Evolutionary conservation across 2,113 vertebrate species (phyloP).

Genomic region (Tringa solitaria): DNA sequence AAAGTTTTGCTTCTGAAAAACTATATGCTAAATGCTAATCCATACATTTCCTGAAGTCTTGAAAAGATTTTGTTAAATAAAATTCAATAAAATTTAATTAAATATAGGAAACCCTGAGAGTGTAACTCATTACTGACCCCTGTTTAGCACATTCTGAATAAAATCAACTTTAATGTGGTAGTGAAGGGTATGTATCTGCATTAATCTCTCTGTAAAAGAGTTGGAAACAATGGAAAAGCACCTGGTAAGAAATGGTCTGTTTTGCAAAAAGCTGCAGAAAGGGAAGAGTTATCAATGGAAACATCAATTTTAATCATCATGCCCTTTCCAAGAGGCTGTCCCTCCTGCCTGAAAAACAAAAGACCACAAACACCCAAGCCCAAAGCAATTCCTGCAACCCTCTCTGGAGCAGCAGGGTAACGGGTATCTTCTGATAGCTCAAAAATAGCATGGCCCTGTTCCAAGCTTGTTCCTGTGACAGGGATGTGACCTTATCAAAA

Average conservation of each 20-base stretch:
- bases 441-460: constrained; percentile 7
- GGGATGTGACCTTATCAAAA: constrained; percentile 29
- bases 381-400: not conserved
- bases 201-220: not conserved
- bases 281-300: not conserved
- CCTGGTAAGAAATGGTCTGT: not conserved
- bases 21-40: not conserved
- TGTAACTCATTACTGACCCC: not conserved
- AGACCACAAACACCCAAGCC: not conserved
- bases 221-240: not conserved
- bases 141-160: not conserved
- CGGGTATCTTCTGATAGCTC: not conserved
- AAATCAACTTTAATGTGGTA: accelerated
- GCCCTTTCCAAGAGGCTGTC: not conserved
- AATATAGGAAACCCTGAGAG: not conserved
- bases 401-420: not conserved
- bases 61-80: not conserved
- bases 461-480: not conserved
- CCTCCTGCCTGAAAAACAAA: not conserved
- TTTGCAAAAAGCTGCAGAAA: not conserved
- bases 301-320: not conserved
- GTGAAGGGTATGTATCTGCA: not conserved
- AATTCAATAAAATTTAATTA: not conserved
- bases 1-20: not conserved
- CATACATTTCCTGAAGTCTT: not conserved